These are phyloP conservation scores for Artemisiospiza belli DNA, from an alignment of 2,113 vertebrate genomes.

Conservation along the genomic window DNA sequence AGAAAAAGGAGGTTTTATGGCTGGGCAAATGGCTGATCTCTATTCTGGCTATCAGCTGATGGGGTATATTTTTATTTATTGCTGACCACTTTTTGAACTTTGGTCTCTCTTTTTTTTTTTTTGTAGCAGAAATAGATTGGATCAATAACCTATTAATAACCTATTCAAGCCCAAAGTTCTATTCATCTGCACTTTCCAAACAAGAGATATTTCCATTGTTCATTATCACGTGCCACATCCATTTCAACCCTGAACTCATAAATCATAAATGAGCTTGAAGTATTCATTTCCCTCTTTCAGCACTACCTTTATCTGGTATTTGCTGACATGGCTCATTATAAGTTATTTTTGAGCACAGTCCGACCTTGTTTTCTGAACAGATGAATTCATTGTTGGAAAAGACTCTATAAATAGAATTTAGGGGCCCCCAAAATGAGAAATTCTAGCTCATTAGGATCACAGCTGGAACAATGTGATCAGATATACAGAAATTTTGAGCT, in stretches of 20 bases:
- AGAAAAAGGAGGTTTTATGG: neutral
- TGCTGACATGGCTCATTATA: slow-evolving; percentile 51
- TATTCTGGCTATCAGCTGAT: neutral
- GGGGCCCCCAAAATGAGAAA: slow-evolving; percentile 50
- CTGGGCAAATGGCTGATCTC: neutral
- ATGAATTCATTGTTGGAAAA: slow-evolving; percentile 59
- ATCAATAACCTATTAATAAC: slow-evolving; percentile 51
- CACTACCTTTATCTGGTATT: slow-evolving; percentile 30
- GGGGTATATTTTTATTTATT: neutral
- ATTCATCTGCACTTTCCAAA: neutral
- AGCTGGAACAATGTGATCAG: neutral
- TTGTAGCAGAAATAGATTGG: neutral
- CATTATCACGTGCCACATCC: neutral
- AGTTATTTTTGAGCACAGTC: slow-evolving; percentile 51
- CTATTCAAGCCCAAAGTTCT: slow-evolving; percentile 4
- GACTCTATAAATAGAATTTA: slow-evolving; percentile 74
- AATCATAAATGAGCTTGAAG: slow-evolving; percentile 67
- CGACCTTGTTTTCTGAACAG: slow-evolving; percentile 50
- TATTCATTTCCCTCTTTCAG: slow-evolving; percentile 63
- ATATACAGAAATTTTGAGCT: neutral
- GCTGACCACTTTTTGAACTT: slow-evolving; percentile 5
- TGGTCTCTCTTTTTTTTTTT: neutral
- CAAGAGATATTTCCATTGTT: slow-evolving; percentile 43
- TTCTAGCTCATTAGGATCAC: slow-evolving; percentile 15
- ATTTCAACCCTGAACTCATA: slow-evolving; percentile 54